These are phyloP conservation scores for Drosophila kepulauana DNA, from an alignment of 1,140 invertebrate genomes.

Conservation along the genomic window DNA sequence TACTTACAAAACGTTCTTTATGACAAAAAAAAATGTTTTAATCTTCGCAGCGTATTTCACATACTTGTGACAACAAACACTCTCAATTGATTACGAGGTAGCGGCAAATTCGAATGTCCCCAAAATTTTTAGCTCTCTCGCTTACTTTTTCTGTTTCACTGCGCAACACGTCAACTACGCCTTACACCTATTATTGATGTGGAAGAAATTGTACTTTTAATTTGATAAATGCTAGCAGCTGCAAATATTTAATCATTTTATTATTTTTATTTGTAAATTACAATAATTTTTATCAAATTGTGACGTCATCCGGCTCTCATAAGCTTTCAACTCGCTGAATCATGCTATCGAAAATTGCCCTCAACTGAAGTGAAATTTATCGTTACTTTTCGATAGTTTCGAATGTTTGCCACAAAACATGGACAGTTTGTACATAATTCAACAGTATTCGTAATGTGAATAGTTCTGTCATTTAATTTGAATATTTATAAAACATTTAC, in stretches of 20 bases:
- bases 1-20: slow-evolving; percentile 16
- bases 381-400: slow-evolving; percentile 30
- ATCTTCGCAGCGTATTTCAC: slow-evolving; percentile 35
- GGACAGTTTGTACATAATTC: too few relatives aligned
- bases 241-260: background rate
- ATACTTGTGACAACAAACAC: slow-evolving; percentile 33
- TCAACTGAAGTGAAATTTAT: background rate
- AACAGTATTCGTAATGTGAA: too few relatives aligned
- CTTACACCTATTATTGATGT: background rate
- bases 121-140: slow-evolving; percentile 17
- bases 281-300: too few relatives aligned
- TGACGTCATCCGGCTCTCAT: too few relatives aligned
- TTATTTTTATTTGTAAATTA: background rate
- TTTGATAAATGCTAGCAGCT: too few relatives aligned
- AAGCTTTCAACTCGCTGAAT: too few relatives aligned
- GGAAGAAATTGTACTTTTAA: too few relatives aligned
- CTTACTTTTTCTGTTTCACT: slow-evolving; percentile 16
- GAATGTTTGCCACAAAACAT: too few relatives aligned
- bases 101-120: background rate
- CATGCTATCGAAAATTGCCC: too few relatives aligned
- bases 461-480: too few relatives aligned
- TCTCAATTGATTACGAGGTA: slow-evolving; percentile 15
- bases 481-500: too few relatives aligned
- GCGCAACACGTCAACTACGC: slow-evolving; percentile 17
- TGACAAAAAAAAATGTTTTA: slow-evolving; percentile 23